Percentiles rank a stretch among this genome's conserved stretches.
These are phyloP conservation scores for Drosophila neocordata DNA, from an alignment of 1,140 invertebrate species.

Conservation along the genomic window DNA sequence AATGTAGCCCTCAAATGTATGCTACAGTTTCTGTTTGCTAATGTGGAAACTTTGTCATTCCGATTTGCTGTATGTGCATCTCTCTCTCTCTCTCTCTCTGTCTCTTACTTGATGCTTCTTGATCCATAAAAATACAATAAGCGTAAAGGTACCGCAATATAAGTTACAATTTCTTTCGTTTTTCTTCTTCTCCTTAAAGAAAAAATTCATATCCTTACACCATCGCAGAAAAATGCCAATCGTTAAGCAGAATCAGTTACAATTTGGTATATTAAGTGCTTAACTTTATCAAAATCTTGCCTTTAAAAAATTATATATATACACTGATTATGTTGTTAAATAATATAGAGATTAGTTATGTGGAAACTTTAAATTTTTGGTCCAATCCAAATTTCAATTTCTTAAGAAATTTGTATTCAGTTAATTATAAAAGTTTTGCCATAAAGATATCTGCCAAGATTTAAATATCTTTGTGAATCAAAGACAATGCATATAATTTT, in stretches of 20 bases:
- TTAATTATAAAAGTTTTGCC: too few species aligned
- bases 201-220: too few species aligned
- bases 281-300: background rate
- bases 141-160: constrained; percentile 13
- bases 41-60: constrained; percentile 71
- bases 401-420: too few species aligned
- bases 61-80: background rate
- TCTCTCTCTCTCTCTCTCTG: background rate
- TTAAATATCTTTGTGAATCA: too few species aligned
- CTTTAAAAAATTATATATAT: too few species aligned
- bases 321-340: too few species aligned
- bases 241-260: constrained; percentile 20
- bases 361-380: too few species aligned
- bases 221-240: constrained; percentile 29
- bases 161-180: constrained; percentile 18
- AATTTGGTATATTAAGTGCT: constrained; percentile 38
- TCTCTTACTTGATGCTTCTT: constrained; percentile 4
- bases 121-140: constrained; percentile 4
- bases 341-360: too few species aligned
- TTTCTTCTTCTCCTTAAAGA: too few species aligned
- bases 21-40: constrained; percentile 62
- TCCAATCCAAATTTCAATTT: too few species aligned
- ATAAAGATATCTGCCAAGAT: too few species aligned
- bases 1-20: constrained; percentile 59
- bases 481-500: too few species aligned